Base-by-base conservation (phyloP, 2,888 invertebrate species). In the Drosophila infuscata region DNA sequence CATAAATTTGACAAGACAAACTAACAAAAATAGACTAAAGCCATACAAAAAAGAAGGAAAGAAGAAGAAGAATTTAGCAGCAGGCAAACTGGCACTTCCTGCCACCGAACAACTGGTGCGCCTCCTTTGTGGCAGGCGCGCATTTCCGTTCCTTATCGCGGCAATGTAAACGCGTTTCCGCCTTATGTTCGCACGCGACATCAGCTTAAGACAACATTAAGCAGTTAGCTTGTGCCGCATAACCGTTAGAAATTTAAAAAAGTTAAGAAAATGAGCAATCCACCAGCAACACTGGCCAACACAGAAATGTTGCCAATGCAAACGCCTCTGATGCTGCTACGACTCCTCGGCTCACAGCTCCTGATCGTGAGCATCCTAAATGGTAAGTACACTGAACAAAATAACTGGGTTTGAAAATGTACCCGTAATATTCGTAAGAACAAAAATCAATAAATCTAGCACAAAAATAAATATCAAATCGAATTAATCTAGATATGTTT, bases 91-190 rank as follows among this genome's bases (percentile, higher is more conserved):
- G 81, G 81, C 72, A 64, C 67, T 72, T 88, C 83, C 88, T 80
- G 56, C 53, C 12, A 15, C 46, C 25, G 4, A 41, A 60, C 58
- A 48, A 48, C 66, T 61, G 59, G 48, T 57, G 65, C 67, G 66
- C 32, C 79, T 75, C 58, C 73, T 54, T 73, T 69, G 74, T 72
- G 68, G 77, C 72, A 74, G 75, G 72, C 88, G 76, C 78, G 87
- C 81, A 87, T 78, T 89, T 88, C 90, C 88, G 88, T 81, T 84
- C 87, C 77, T 90, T 88, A 88, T 90, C 88, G 90, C 82, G 84
- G 82, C 84, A 76, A 89, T 88, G 88, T 88, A 79, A 86, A 69
- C 75, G 87, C 90, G 75, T 83, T 90, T 88, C 88, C 90, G 90
- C 76, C 83, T 74, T 70, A 79, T 83, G 86, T 77, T 69, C 64